A percentile compares a stretch with the other conserved stretches of the same genome.
Conservation (phyloP, 1,140 invertebrate genomes). For the Scaptomyza graminum region DNA sequence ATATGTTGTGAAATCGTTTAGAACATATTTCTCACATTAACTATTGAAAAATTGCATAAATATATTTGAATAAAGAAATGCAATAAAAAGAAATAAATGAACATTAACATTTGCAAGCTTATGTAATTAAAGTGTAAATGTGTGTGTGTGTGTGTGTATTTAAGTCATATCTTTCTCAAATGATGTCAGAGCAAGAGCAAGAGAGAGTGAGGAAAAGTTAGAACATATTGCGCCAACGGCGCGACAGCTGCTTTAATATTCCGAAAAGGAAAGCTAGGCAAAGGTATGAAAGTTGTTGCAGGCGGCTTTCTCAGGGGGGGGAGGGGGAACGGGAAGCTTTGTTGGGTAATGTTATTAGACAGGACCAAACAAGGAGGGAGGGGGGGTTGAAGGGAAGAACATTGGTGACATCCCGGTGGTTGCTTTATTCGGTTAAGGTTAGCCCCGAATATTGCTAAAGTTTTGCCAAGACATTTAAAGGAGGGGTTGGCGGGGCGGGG, state of each 20-base stretch:
- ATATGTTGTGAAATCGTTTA: no score
- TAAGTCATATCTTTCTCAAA: neutral
- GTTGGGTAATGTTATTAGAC: conserved; percentile 16
- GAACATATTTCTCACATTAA: no score
- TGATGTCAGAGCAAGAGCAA: neutral
- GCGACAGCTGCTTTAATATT: conserved; percentile 47
- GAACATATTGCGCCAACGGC: conserved; percentile 37
- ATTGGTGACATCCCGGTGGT: conserved; percentile 45
- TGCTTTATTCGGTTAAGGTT: conserved; percentile 55
- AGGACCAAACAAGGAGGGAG: neutral
- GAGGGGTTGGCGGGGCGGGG: neutral
- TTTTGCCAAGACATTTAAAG: conserved; percentile 24
- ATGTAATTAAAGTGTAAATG: conserved; percentile 25
- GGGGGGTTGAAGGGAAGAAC: neutral
- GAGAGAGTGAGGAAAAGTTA: neutral
- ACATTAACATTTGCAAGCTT: conserved; percentile 32
- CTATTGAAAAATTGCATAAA: neutral
- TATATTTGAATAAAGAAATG: neutral
- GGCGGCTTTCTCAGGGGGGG: neutral
- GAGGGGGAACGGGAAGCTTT: neutral
- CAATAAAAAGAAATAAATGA: conserved; percentile 13
- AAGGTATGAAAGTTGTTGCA: neutral
- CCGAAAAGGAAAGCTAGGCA: conserved; percentile 7
- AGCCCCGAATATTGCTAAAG: conserved; percentile 52
- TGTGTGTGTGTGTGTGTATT: no score